These are phyloP conservation scores for Oxyura jamaicensis DNA, from an alignment of 2,113 vertebrate genomes.

Conservation along the genomic window DNA sequence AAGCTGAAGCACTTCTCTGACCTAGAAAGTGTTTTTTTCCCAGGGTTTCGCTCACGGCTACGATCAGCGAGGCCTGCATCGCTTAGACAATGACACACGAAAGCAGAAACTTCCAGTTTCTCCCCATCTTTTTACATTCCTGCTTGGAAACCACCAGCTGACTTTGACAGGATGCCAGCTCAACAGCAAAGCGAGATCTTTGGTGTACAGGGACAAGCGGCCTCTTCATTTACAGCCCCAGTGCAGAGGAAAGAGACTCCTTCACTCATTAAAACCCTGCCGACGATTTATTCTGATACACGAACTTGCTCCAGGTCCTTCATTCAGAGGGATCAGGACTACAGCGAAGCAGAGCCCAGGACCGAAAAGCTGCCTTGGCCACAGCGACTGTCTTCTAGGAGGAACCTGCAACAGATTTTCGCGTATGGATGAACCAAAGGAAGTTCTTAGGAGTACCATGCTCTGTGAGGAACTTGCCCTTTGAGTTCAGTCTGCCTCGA, in stretches of 20 bases:
- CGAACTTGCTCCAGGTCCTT: background rate
- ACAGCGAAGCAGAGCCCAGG: background rate
- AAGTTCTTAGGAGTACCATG: background rate
- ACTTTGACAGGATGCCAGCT: background rate
- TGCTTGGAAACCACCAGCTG: background rate
- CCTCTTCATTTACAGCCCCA: background rate
- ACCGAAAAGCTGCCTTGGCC: background rate
- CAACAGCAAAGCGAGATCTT: background rate
- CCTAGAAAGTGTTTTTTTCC: background rate
- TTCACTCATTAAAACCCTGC: background rate
- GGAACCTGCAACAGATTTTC: background rate
- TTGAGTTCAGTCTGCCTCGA: background rate
- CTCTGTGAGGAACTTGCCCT: background rate
- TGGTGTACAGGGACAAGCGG: background rate
- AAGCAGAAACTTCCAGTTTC: background rate
- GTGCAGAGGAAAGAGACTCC: background rate
- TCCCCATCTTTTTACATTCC: background rate
- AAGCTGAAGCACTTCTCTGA: background rate
- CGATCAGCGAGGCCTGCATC: background rate
- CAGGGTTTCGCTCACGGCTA: background rate
- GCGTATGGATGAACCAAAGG: too few species aligned
- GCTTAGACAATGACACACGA: accelerated
- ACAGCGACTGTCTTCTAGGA: background rate
- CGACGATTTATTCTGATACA: background rate
- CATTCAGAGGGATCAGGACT: background rate